These are phyloP conservation scores for Acipenser transmontanus DNA, from an alignment of 2,797 vertebrate species.

Conservation along the genomic window DNA sequence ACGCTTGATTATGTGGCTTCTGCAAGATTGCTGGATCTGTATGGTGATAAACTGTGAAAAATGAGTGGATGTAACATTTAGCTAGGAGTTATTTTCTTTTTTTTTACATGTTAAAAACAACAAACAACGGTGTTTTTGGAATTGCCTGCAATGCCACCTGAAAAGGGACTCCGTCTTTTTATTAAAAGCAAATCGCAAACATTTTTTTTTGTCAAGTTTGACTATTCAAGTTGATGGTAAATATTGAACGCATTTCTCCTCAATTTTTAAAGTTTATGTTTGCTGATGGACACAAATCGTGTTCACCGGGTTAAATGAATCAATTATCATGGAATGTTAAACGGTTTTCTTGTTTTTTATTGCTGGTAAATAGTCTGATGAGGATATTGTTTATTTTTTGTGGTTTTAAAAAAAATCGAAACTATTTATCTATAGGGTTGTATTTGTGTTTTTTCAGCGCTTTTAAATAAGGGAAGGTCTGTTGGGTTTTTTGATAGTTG, in stretches of 20 bases:
- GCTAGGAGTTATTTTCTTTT: conserved; percentile 41
- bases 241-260: conserved; percentile 21
- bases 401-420: no score
- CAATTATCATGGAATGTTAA: not conserved
- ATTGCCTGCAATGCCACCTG: conserved; percentile 22
- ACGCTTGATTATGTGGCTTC: conserved; percentile 58
- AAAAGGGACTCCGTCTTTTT: not conserved
- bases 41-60: conserved; percentile 54
- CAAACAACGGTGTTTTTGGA: not conserved
- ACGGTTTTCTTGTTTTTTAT: not conserved
- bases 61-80: conserved; percentile 43
- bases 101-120: conserved; percentile 9
- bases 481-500: no score
- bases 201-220: conserved; percentile 40
- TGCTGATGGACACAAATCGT: not conserved
- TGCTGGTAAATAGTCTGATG: no score
- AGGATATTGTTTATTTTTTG: no score
- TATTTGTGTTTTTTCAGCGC: no score
- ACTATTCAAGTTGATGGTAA: conserved; percentile 50
- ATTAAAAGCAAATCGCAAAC: no score
- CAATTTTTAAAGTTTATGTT: conserved; percentile 13
- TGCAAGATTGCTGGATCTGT: conserved; percentile 61
- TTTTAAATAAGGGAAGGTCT: no score
- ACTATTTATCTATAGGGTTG: no score
- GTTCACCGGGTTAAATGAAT: not conserved